Conservation (phyloP, 2,888 invertebrate species). For the Mongoloraphidia duomilia region DNA sequence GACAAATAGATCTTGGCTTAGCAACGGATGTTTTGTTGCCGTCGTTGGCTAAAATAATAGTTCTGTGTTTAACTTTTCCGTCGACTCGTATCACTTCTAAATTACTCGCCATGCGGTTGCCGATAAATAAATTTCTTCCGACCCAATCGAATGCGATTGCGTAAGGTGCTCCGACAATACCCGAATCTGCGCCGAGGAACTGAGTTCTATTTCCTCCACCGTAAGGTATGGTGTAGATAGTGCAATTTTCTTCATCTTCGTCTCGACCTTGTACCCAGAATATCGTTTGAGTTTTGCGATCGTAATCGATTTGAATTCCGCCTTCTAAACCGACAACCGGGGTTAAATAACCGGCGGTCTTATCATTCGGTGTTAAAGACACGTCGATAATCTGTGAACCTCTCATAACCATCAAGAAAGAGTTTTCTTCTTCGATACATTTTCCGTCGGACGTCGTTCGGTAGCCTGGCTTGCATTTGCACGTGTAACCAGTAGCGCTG, state of each 20-base stretch:
- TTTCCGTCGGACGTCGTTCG: conserved; percentile 48
- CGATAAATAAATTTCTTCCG: conserved; percentile 86
- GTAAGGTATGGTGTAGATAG: conserved; percentile 70
- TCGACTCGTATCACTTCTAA: conserved; percentile 81
- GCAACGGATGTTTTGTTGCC: conserved; percentile 76
- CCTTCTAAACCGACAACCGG: conserved; percentile 81
- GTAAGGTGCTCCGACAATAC: conserved; percentile 83
- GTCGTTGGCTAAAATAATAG: conserved; percentile 79
- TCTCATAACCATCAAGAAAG: conserved; percentile 81
- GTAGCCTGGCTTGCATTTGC: conserved; percentile 85
- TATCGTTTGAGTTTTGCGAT: conserved; percentile 66
- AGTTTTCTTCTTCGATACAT: conserved; percentile 71
- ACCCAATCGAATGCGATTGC: conserved; percentile 94
- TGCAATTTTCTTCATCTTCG: conserved; percentile 66
- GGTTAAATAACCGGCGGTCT: conserved; percentile 62
- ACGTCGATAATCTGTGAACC: conserved; percentile 82
- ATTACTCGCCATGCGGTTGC: conserved; percentile 77
- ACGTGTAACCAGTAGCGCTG: conserved; percentile 54
- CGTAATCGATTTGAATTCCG: conserved; percentile 83
- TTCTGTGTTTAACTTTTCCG: conserved; percentile 68
- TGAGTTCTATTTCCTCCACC: conserved; percentile 73
- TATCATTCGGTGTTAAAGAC: conserved; percentile 59
- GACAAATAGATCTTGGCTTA: conserved; percentile 69
- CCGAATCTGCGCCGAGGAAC: conserved; percentile 65
- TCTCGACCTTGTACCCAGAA: conserved; percentile 77